Evolutionary conservation across 2,888 invertebrate genomes (phyloP), one percentile per base, ranked within the genome.

Genomic region (Acrobasis consociella): DNA sequence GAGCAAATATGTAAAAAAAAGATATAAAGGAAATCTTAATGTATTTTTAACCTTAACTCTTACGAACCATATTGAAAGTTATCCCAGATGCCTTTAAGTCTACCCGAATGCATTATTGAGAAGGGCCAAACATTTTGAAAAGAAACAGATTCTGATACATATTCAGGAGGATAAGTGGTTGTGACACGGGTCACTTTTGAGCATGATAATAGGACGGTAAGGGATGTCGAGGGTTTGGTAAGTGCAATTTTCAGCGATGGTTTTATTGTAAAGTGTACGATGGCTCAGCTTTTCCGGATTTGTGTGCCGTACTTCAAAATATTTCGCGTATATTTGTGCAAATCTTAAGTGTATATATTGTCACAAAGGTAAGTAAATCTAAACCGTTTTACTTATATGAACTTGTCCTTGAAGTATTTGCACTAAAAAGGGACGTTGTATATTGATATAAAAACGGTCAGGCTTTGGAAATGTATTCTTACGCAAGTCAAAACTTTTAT

Each of bases 141-240:
- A 59, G 59, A 49, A 59, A 49, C 59, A 59, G 11, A 59, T 59
- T 59, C 10, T 49, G 56, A 59, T 49, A 37, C 49, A 59, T 49
- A 59, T 59, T 59, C 59, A 37, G 31, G 49, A 59, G 59, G 59
- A 49, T 59, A 59, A 59, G 59, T 59, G 59, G 59, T 59, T 3
- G 49, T 59, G 59, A 59, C 59, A 59, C 38, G 59, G 59, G 59
- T 59, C 59, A 59, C 59, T 58, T 46, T 58, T 58, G 42, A 58
- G 49, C 49, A 49, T 49, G 31, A 59, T 59, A 59, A 59, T 38
- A 59, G 59, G 49, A 59, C 15, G 13, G 49, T 59, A 49, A 11
- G 49, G 59, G 59, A 59, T 49, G 42, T 17, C 37, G 37, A 15
- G 42, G 56, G 49, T 22, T 58, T 10, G 31, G 17, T 8, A 38